phyloP scores from a whole-genome alignment of 2,113 vertebrate genomes.

The Nycticryphes semicollaris region DNA sequence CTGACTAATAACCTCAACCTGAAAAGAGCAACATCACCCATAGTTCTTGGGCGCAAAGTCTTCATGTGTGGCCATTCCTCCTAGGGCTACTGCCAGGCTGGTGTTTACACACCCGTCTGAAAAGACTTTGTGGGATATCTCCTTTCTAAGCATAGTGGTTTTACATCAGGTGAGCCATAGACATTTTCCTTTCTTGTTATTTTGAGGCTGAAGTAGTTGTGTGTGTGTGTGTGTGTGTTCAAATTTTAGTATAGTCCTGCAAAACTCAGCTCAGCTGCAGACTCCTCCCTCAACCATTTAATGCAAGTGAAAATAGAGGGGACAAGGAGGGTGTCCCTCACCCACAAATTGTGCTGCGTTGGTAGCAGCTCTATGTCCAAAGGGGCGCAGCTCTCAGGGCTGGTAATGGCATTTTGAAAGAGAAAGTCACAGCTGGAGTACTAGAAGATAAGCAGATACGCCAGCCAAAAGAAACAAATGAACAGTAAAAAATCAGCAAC shows the following conservation, averaged over 20 bases:
- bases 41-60: not conserved
- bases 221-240: fast-evolving
- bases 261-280: not conserved
- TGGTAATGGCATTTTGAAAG: not conserved
- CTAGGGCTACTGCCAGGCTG: not conserved
- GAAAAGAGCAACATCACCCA: not conserved
- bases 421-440: not conserved
- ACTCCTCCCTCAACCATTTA: not conserved
- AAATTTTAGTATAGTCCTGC: not conserved
- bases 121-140: not conserved
- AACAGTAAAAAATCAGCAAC: not conserved
- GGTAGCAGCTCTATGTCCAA: not conserved
- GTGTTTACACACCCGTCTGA: not conserved
- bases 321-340: not conserved
- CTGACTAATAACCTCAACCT: not conserved
- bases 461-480: not conserved
- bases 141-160: not conserved
- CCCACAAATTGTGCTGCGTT: fast-evolving
- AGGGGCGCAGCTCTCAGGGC: not conserved
- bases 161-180: not conserved
- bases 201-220: not conserved
- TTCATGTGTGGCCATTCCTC: not conserved
- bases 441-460: not conserved
- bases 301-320: not conserved
- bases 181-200: not conserved